These are phyloP conservation scores for Rhyzopertha dominica DNA, from an alignment of 1,140 invertebrate genomes.

Conservation along the genomic window DNA sequence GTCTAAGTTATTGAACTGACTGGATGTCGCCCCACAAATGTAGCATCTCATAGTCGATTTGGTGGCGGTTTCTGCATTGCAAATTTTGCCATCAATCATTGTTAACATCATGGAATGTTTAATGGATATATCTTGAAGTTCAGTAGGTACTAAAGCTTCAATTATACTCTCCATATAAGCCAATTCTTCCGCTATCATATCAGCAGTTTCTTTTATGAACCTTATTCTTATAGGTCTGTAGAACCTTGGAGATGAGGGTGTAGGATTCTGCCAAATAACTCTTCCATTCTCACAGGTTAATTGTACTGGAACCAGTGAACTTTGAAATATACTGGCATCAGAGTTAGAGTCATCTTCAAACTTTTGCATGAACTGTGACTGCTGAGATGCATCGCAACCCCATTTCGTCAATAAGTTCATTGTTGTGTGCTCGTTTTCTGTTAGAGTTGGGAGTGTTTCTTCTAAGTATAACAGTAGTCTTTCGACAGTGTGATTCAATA, in stretches of 20 bases:
- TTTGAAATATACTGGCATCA: constrained; percentile 22
- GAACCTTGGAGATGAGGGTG: constrained; percentile 18
- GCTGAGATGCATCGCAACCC: constrained; percentile 22
- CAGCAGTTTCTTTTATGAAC: constrained; percentile 25
- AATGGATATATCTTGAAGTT: constrained; percentile 10
- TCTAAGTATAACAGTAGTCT: constrained; percentile 13
- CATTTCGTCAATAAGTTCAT: constrained; percentile 17
- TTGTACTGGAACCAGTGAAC: constrained; percentile 19
- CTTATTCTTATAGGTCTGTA: constrained; percentile 25
- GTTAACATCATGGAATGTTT: constrained; percentile 27
- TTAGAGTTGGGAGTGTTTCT: constrained; percentile 6
- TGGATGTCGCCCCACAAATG: constrained; percentile 28
- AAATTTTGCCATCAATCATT: constrained; percentile 40
- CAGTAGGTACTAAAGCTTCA: background rate
- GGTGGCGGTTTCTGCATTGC: constrained; percentile 31
- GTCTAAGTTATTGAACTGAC: constrained; percentile 27
- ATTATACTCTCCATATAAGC: constrained; percentile 19
- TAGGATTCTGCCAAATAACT: constrained; percentile 25
- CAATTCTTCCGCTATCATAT: constrained; percentile 19
- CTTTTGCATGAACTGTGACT: constrained; percentile 21
- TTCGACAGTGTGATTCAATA: constrained; percentile 22
- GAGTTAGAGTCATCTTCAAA: constrained; percentile 6
- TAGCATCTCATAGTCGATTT: constrained; percentile 24
- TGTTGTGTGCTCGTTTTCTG: constrained; percentile 2
- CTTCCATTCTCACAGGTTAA: constrained; percentile 13